Conservation (phyloP, 2,888 invertebrate species). For the Ligdia adustata region DNA sequence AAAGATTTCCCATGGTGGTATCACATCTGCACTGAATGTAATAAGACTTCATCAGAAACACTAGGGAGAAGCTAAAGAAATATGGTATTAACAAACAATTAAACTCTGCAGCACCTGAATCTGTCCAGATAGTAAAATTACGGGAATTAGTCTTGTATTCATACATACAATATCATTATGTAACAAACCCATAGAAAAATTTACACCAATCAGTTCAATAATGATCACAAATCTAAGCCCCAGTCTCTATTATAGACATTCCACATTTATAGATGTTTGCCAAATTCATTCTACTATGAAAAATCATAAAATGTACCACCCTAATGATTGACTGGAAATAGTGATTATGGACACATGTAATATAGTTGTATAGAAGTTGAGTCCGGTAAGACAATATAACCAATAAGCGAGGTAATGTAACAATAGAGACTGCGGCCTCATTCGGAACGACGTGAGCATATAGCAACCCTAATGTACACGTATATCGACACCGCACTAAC, state of each 20-base stretch:
- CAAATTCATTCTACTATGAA: no score
- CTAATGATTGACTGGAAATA: no score
- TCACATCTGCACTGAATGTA: slow-evolving; percentile 53
- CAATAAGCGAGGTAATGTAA: slow-evolving; percentile 5
- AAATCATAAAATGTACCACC: no score
- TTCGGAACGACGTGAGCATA: slow-evolving; percentile 69
- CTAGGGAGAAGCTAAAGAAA: slow-evolving; percentile 40
- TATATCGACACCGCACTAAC: slow-evolving; percentile 70
- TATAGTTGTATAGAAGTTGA: background rate
- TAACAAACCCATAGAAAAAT: slow-evolving; percentile 81
- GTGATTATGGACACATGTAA: background rate
- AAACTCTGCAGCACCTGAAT: slow-evolving; percentile 31
- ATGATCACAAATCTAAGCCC: slow-evolving; percentile 68
- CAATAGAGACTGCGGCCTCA: slow-evolving; percentile 72
- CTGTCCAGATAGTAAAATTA: slow-evolving; percentile 27
- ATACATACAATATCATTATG: slow-evolving; percentile 55
- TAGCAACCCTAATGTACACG: slow-evolving; percentile 63
- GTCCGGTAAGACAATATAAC: background rate
- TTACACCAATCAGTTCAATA: slow-evolving; percentile 79
- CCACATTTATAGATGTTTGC: slow-evolving; percentile 16
- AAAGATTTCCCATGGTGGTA: slow-evolving; percentile 68
- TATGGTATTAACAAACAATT: slow-evolving; percentile 47
- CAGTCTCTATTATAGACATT: slow-evolving; percentile 60
- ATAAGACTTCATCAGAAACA: slow-evolving; percentile 34
- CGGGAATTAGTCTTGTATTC: slow-evolving; percentile 35